These are phyloP conservation scores for Lycia hirtaria DNA, from an alignment of 2,888 invertebrate genomes.

Conservation along the genomic window DNA sequence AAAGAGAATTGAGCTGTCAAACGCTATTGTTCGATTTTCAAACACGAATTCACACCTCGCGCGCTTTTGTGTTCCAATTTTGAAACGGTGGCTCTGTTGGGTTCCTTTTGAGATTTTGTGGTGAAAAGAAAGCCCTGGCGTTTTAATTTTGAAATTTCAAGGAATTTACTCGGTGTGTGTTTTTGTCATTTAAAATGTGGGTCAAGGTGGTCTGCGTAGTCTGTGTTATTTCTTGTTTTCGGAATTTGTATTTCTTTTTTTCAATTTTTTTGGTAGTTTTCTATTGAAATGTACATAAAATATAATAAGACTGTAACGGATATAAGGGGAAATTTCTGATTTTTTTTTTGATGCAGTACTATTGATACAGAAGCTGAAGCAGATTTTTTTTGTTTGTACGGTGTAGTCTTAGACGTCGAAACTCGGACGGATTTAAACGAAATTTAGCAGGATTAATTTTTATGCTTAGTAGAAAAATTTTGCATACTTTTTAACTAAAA, in stretches of 20 bases:
- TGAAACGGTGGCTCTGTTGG: slow-evolving; percentile 44
- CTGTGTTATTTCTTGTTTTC: slow-evolving; percentile 27
- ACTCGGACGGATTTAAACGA: too few relatives aligned
- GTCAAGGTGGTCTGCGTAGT: slow-evolving; percentile 33
- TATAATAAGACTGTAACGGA: too few relatives aligned
- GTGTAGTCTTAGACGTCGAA: too few relatives aligned
- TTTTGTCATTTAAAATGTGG: slow-evolving; percentile 28
- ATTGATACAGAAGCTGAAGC: too few relatives aligned
- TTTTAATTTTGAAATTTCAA: slow-evolving; percentile 45
- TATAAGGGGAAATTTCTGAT: too few relatives aligned
- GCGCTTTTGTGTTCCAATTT: slow-evolving; percentile 40
- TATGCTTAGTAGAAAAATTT: too few relatives aligned
- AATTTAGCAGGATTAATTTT: too few relatives aligned
- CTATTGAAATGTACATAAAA: too few relatives aligned
- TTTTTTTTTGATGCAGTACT: too few relatives aligned
- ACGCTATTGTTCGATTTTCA: slow-evolving; percentile 62
- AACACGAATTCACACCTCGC: slow-evolving; percentile 58
- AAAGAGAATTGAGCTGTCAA: slow-evolving; percentile 67
- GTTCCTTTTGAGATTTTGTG: slow-evolving; percentile 36
- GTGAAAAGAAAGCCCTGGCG: slow-evolving; percentile 44
- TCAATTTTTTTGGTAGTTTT: background rate
- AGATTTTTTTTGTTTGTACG: too few relatives aligned
- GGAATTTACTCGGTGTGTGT: slow-evolving; percentile 22
- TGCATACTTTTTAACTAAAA: too few relatives aligned
- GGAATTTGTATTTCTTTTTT: slow-evolving; percentile 8